Conservation (phyloP, 1,140 invertebrate genomes). For the Anthonomus grandis region DNA sequence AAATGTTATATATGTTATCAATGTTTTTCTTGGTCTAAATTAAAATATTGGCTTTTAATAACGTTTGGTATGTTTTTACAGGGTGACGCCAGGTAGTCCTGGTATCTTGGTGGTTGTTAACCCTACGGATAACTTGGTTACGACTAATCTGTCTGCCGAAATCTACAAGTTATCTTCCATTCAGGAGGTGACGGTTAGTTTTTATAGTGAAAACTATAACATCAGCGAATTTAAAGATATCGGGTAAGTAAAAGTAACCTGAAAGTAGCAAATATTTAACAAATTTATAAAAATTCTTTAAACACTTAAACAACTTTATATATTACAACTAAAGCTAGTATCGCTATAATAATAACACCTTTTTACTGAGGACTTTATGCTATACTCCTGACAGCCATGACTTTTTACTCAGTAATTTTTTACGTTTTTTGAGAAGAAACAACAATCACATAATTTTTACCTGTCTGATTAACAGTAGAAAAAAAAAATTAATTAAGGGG, state of each 20-base stretch:
- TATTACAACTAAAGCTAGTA: too few species aligned
- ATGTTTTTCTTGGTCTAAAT: constrained; percentile 10
- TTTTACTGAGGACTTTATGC: too few species aligned
- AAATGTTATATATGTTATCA: constrained; percentile 13
- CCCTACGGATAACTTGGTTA: constrained; percentile 50
- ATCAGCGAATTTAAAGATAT: constrained; percentile 38
- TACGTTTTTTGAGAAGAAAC: too few species aligned
- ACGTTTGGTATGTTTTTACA: too few species aligned
- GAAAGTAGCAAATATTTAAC: too few species aligned
- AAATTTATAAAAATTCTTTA: constrained; percentile 9
- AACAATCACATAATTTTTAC: too few species aligned
- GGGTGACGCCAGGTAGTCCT: constrained; percentile 66
- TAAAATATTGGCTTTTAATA: too few species aligned
- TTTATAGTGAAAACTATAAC: constrained; percentile 56
- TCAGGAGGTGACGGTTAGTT: constrained; percentile 55
- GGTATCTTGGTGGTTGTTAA: constrained; percentile 66
- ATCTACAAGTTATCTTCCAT: constrained; percentile 48
- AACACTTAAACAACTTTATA: constrained; percentile 17
- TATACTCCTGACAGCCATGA: too few species aligned
- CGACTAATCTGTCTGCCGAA: constrained; percentile 50
- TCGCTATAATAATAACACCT: too few species aligned
- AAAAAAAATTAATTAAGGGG: too few species aligned
- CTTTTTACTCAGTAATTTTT: too few species aligned
- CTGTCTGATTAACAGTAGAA: too few species aligned
- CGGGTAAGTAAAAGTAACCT: constrained; percentile 48